These are phyloP conservation scores for Circaetus gallicus DNA, from an alignment of 2,113 vertebrate genomes.

Conservation along the genomic window DNA sequence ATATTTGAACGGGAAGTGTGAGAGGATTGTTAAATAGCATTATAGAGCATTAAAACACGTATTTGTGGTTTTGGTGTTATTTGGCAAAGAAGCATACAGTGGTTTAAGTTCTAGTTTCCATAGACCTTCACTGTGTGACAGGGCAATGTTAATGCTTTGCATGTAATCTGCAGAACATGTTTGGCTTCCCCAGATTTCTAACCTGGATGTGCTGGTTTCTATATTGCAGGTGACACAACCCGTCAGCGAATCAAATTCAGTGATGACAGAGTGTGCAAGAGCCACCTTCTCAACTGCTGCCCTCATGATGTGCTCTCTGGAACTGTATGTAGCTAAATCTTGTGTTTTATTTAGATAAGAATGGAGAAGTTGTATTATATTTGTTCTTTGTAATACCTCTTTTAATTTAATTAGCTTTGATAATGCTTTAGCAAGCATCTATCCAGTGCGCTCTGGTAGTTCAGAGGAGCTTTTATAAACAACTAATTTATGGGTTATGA, in stretches of 20 bases:
- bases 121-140: neutral
- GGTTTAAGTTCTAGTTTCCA: constrained; percentile 33
- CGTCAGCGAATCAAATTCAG: constrained; percentile 97
- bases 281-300: constrained; percentile 97
- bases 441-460: neutral
- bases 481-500: neutral
- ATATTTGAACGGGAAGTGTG: constrained; percentile 11
- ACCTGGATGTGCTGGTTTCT: constrained; percentile 70
- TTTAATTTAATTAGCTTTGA: neutral
- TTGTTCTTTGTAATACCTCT: neutral
- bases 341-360: neutral
- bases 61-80: neutral
- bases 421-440: neutral
- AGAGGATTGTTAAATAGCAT: neutral
- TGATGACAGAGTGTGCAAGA: constrained; percentile 98
- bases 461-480: neutral
- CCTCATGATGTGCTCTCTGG: constrained; percentile 97
- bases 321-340: constrained; percentile 82
- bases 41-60: neutral
- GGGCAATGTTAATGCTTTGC: constrained; percentile 17
- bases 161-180: neutral
- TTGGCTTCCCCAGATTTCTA: constrained; percentile 36
- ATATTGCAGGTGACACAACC: constrained; percentile 89
- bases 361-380: neutral
- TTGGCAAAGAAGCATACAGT: neutral